These are phyloP conservation scores for Zapus hudsonius DNA, from an alignment of 2,113 vertebrate genomes.

Conservation along the genomic window DNA sequence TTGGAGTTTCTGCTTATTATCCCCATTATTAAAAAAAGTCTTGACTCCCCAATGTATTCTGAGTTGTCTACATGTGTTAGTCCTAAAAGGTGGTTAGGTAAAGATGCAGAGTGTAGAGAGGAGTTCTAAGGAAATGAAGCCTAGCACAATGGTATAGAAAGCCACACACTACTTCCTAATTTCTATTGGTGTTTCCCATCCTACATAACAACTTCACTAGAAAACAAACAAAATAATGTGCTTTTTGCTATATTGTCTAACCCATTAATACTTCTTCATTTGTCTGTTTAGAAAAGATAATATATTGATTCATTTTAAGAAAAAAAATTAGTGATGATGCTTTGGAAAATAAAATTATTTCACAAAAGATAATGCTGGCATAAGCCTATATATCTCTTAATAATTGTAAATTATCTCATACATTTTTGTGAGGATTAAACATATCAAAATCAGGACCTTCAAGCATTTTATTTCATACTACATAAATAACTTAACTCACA, in stretches of 20 bases:
- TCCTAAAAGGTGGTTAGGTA: neutral
- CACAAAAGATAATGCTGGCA: neutral
- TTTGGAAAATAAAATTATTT: neutral
- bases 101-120: accelerated
- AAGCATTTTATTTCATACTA: neutral
- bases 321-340: neutral
- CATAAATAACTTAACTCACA: neutral
- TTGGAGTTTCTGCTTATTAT: neutral
- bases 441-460: neutral
- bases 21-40: neutral
- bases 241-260: neutral
- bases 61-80: neutral
- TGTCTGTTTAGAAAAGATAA: neutral
- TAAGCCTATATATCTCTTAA: neutral
- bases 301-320: neutral
- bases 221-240: neutral
- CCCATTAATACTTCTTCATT: neutral
- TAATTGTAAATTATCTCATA: neutral
- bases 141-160: accelerated
- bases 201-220: neutral
- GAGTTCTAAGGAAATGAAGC: accelerated
- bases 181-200: neutral
- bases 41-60: neutral
- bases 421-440: neutral
- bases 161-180: too few relatives aligned